These are phyloP conservation scores for Falco naumanni DNA, from an alignment of 2,797 vertebrate genomes.

Conservation along the genomic window DNA sequence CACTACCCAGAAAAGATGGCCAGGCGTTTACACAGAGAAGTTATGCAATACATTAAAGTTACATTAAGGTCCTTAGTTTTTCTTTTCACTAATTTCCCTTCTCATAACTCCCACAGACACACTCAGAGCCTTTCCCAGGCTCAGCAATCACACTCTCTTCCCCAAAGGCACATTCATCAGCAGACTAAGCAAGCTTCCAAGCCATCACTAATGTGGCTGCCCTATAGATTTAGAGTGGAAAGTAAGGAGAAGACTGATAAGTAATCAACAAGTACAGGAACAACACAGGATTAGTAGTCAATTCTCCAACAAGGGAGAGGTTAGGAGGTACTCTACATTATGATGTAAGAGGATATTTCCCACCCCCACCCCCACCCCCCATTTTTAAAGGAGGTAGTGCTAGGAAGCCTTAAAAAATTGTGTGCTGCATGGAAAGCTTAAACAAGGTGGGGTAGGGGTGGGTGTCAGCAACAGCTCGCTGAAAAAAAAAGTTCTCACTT, in stretches of 20 bases:
- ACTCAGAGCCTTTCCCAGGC: not conserved
- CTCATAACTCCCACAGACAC: slow-evolving; percentile 1
- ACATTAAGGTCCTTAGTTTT: slow-evolving; percentile 61
- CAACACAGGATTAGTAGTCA: not conserved
- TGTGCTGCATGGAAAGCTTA: not conserved
- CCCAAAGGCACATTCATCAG: slow-evolving; percentile 25
- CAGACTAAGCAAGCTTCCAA: not conserved
- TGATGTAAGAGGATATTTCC: not conserved
- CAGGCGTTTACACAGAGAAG: slow-evolving; percentile 49
- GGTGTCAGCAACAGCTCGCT: not conserved
- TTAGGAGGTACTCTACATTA: not conserved
- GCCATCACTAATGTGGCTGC: not conserved
- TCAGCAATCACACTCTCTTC: not conserved
- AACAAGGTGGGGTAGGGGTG: fast-evolving
- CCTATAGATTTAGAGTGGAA: not conserved
- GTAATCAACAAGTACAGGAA: not conserved
- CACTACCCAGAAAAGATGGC: not conserved
- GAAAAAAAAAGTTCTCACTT: not conserved
- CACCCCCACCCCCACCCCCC: too few species aligned
- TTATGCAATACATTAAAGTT: slow-evolving; percentile 64
- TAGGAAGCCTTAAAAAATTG: not conserved
- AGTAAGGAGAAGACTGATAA: not conserved
- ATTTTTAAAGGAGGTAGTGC: not conserved
- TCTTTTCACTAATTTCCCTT: slow-evolving; percentile 27
- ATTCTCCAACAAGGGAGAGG: not conserved